Conservation (phyloP, 2,888 invertebrate species). For the Neelides folsomi region DNA sequence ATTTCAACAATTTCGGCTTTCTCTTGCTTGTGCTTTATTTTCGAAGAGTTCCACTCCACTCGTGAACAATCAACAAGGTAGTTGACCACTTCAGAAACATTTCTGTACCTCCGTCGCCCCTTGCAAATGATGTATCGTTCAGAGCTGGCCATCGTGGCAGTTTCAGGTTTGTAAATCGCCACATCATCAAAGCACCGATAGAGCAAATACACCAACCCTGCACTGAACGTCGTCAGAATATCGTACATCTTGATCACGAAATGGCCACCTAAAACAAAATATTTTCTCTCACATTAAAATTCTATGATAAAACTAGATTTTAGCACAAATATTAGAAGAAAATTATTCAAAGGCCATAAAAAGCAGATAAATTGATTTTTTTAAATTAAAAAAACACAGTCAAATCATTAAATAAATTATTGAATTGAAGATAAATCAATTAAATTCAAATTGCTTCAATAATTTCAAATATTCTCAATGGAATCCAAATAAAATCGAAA, state of each 20-base stretch:
- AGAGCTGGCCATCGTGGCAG: conserved; percentile 93
- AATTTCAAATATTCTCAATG: too few relatives aligned
- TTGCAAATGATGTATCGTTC: conserved; percentile 50
- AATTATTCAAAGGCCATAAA: too few relatives aligned
- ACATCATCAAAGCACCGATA: conserved; percentile 74
- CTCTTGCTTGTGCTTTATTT: neutral
- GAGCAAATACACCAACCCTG: conserved; percentile 83
- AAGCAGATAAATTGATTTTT: too few relatives aligned
- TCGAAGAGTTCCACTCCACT: neutral
- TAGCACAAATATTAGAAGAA: too few relatives aligned
- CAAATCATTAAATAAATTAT: too few relatives aligned
- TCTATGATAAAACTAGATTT: too few relatives aligned
- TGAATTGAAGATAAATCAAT: too few relatives aligned
- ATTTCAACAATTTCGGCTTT: conserved; percentile 50
- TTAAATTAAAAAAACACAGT: too few relatives aligned
- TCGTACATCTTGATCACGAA: conserved; percentile 96
- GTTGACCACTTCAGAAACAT: conserved; percentile 17
- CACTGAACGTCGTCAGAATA: conserved; percentile 83
- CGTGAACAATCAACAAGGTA: conserved; percentile 13
- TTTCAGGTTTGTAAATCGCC: conserved; percentile 83
- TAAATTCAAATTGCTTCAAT: too few relatives aligned
- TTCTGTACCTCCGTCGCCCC: conserved; percentile 12
- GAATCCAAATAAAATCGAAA: too few relatives aligned
- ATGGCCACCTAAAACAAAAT: conserved; percentile 51
- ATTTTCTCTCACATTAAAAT: neutral